Base-by-base conservation (phyloP, 2,113 vertebrate genomes). In the Aix galericulata region DNA sequence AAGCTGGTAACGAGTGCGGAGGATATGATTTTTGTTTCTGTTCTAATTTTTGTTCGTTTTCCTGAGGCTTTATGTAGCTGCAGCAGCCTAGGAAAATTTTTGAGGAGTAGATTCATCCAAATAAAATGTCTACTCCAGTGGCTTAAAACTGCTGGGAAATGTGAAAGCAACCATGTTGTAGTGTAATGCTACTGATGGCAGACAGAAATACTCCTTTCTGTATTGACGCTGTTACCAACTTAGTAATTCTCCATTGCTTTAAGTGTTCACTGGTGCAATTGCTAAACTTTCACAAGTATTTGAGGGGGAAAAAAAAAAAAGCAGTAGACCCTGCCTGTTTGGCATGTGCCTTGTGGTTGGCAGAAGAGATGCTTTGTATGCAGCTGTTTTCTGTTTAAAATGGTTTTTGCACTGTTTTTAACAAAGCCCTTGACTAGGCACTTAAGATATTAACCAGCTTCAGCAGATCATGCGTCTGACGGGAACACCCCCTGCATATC, bases 381-480 rank as follows among this genome's bases (percentile, higher is more conserved):
- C 87, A 71, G 85, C 91, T 90, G 80, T 97, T 89, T 80, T 92
- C 27, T 95, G 82, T 97, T 97, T 93, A 79, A 96, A 96, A 82
- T 96, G 96, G 81, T 94, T 82, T 86, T 95, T 96, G 96, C 94
- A 95, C 97, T 98, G 97, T 97, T 96, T 94, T 97, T 98, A 98
- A 97, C 98, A 98, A 98, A 97, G 97, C 98, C 99, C 99, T 99
- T 99, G 98, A 99, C 99, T 94, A 95, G 98, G 99, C 98, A 96
- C 97, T 96, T 95, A 98, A 99, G 99, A 99, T 98, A 99, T 99
- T 99, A 99, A 99, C 98, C 99, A 99, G 98, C 99, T 99, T 98
- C 99, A 99, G 98, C 99, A 99, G 99, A 99, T 99, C 98, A 99
- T 99, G 99, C 99, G 99, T 87, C 98, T 99, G 98, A 99, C 99